Evolutionary conservation across 2,797 vertebrate species (phyloP), one percentile per base, ranked within the genome.

Genomic region (Gephyroberyx darwinii): DNA sequence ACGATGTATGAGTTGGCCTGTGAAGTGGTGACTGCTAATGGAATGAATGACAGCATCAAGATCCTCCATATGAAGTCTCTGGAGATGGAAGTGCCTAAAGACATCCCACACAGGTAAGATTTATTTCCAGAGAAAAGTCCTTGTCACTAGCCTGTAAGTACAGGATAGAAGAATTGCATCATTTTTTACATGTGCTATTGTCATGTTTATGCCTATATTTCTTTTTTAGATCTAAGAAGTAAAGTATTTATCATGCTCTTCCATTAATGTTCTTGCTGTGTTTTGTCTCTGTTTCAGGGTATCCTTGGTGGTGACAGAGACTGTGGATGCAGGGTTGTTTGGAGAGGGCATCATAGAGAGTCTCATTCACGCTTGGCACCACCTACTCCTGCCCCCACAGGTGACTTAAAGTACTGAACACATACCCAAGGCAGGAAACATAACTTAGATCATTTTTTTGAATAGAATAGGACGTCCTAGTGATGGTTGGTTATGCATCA

Each of bases 221-320:
- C 33, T 31, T 8, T 55, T 55, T 31, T 17, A 13, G 12, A 8
- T 0, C 3, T n/a, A 17, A 57, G 1, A 20, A 13, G 5, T 19
- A 5, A 20, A 13, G 4, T 19, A 5, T 55, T 52, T 50, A 0
- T 48, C 2, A 14, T 58, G 10, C 33, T 60, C 14, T 74, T 73
- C 53, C 8, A 37, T 33, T 16, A 20, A 41, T 70, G 5, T 41
- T 6, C 2, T 51, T 33, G 26, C 37, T 65, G 19, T 66, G 35
- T 74, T 19, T 68, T 12, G 14, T 8, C 57, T 12, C 31, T 17
- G 60, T 51, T 7, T 37, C 82, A 99, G 97, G 87, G 97, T 99
- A 19, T 99, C 97, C 1, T 90, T 99, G 90, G 97, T 99, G 87
- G 96, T 99, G 91, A 99, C 98, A n/a, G 98, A 99, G 93, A 99